Conservation (phyloP, 2,888 invertebrate genomes). For the Phengaris alcon region DNA sequence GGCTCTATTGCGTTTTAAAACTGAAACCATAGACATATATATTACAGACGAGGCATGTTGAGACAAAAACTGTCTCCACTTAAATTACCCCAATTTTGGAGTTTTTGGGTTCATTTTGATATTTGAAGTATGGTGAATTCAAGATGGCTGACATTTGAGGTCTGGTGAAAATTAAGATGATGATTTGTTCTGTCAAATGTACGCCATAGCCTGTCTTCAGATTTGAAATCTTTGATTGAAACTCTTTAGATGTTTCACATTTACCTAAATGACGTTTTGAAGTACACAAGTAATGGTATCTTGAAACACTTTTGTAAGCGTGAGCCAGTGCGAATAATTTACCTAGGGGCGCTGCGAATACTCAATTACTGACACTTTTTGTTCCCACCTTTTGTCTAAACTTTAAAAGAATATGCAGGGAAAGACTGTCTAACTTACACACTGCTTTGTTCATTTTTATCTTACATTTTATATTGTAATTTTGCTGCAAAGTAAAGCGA, state of each 20-base stretch:
- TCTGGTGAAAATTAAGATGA: too few relatives aligned
- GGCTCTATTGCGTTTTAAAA: too few relatives aligned
- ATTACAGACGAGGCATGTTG: too few relatives aligned
- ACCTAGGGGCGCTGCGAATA: constrained; percentile 29
- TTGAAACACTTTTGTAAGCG: neutral
- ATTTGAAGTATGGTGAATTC: too few relatives aligned
- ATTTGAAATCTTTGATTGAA: too few relatives aligned
- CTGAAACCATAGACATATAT: too few relatives aligned
- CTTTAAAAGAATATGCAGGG: constrained; percentile 30
- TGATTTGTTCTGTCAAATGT: too few relatives aligned
- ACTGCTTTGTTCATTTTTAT: constrained; percentile 25
- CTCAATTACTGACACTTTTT: constrained; percentile 31
- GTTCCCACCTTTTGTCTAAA: constrained; percentile 31
- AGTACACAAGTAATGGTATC: neutral
- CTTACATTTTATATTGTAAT: constrained; percentile 20
- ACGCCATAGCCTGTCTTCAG: too few relatives aligned
- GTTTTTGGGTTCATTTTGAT: too few relatives aligned
- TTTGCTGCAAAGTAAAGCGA: constrained; percentile 4
- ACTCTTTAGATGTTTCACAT: neutral
- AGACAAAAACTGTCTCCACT: too few relatives aligned
- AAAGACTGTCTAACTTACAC: constrained; percentile 28
- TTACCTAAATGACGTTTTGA: neutral
- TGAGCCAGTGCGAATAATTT: constrained; percentile 27
- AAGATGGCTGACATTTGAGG: too few relatives aligned
- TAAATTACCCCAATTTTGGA: too few relatives aligned